Evolutionary conservation across 92 coral and sea anemone species (phyloP).

Genomic region (Metridium senile): DNA sequence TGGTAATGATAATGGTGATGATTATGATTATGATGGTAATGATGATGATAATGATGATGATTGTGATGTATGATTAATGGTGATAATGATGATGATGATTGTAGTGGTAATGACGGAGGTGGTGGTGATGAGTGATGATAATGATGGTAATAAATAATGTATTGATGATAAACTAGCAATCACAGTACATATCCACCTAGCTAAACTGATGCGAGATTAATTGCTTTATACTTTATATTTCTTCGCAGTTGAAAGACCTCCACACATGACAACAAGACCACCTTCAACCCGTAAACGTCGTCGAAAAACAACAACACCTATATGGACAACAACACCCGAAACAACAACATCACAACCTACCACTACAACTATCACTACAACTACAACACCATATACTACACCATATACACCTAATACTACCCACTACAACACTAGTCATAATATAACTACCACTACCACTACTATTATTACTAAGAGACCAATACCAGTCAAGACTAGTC

Average conservation of each 20-base stretch:
- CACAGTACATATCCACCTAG: too few relatives aligned
- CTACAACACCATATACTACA: conserved; percentile 1
- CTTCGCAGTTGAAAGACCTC: conserved; percentile 13
- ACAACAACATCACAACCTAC: conserved; percentile 19
- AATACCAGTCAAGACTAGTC: too few relatives aligned
- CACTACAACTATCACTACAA: not conserved
- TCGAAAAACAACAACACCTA: conserved; percentile 10
- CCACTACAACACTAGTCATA: conserved; percentile 8
- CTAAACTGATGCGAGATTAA: too few relatives aligned
- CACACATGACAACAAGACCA: conserved; percentile 12
- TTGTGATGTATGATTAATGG: not conserved
- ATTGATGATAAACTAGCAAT: not conserved
- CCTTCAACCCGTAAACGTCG: conserved; percentile 22
- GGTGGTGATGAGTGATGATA: not conserved
- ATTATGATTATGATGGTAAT: not conserved
- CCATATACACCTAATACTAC: not conserved
- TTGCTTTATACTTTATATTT: not conserved
- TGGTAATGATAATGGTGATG: not conserved
- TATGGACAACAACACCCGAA: not conserved
- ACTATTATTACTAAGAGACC: not conserved
- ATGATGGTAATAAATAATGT: not conserved
- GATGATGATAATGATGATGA: not conserved
- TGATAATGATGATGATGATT: not conserved
- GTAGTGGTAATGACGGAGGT: not conserved
- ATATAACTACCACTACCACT: conserved; percentile 1